A percentile compares a stretch with the other conserved stretches of the same genome.
These are phyloP conservation scores for Eubasilissa regina DNA, from an alignment of 1,140 invertebrate genomes.

Conservation along the genomic window DNA sequence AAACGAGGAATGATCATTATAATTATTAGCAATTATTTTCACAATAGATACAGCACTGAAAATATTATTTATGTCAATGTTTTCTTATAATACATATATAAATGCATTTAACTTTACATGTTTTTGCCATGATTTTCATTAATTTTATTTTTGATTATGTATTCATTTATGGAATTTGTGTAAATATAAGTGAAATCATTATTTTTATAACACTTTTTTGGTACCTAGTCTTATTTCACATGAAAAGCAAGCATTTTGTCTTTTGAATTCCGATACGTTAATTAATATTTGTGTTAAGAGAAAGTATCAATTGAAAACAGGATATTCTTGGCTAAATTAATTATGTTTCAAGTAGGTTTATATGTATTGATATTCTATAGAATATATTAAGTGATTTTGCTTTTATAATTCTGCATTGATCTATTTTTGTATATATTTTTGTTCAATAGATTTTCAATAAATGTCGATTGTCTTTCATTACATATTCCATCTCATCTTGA, in stretches of 20 bases:
- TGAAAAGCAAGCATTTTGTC: neutral
- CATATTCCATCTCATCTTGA: neutral
- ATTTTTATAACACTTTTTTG: slow-evolving; percentile 27
- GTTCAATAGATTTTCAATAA: slow-evolving; percentile 43
- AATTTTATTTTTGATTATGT: no score
- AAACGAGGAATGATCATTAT: no score
- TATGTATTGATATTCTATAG: slow-evolving; percentile 18
- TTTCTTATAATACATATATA: no score
- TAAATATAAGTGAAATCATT: neutral
- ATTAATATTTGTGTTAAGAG: no score
- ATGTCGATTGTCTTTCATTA: neutral
- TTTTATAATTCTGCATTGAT: slow-evolving; percentile 25
- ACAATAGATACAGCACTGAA: no score
- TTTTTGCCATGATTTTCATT: no score
- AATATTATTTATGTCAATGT: no score
- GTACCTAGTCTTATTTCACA: neutral
- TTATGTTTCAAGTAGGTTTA: neutral
- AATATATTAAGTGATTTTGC: slow-evolving; percentile 4
- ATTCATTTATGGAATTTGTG: no score
- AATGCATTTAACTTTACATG: no score
- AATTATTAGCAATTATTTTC: no score
- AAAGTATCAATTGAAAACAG: no score
- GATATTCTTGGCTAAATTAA: neutral
- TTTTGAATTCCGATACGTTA: neutral
- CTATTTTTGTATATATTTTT: slow-evolving; percentile 47